Evolutionary conservation across 2,113 vertebrate species (phyloP), one percentile per base, ranked within the genome.

Genomic region (Orthochromis malagaraziensis): DNA sequence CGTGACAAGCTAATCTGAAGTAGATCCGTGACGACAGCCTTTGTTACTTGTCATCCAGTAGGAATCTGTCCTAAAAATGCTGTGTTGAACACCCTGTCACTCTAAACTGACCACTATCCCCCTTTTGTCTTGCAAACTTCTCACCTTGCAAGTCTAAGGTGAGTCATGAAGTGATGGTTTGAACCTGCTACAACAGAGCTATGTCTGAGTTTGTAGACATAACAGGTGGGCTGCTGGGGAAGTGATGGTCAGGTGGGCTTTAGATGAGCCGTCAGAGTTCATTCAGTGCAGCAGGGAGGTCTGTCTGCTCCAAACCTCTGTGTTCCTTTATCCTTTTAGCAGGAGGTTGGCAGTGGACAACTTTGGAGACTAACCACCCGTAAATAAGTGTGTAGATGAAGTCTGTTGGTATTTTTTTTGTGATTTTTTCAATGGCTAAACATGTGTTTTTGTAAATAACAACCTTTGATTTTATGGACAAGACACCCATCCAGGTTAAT

Each of bases 401-500:
- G 19, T 65, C 10, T 38, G 19, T 1, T 68, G 11, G 63, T 40
- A 9, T n/a, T 38, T 14, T 68, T 40, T 73, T 26, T 45, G 21
- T 45, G 40, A 24, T 73, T 10, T 73, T 73, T 45, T 73, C 21
- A 73, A 6, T 45, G 21, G 40, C 21, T 73, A 45, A 45, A 73
- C 13, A 26, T 65, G 33, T 65, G 33, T 70, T 70, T 70, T 70
- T 70, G 4, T 40, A 70, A 70, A 70, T 42, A 3, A 24, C 65
- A 70, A 70, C 35, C 35, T 70, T 70, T 42, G n/a, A 42, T 24
- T 42, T 70, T 24, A 40, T 42, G 65, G 65, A 24, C 16, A 3
- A 3, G 33, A n/a, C 19, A 65, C 0, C 19, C 6, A 38, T 65
- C 19, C 33, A 38, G 60, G 11, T 38, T 65, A 3, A 38, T 38